Conservation (phyloP, 1,140 invertebrate species). For the Trichonephila inaurata region DNA sequence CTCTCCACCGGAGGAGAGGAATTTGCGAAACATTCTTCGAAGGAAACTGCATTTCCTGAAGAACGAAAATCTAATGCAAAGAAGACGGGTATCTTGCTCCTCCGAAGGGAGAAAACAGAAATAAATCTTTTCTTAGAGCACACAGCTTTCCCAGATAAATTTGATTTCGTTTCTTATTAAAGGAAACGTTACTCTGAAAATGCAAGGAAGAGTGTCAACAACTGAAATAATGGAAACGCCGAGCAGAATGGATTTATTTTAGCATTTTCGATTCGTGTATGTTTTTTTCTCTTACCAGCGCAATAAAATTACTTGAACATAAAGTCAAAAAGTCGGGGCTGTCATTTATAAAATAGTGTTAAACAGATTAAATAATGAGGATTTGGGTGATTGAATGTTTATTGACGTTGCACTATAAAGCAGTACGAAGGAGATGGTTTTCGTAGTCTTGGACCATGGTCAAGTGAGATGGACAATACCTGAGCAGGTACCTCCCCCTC, state of each 20-base stretch:
- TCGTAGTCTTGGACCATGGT: too few relatives aligned
- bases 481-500: too few relatives aligned
- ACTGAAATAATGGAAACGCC: not conserved
- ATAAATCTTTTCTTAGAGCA: not conserved
- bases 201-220: not conserved
- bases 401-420: too few relatives aligned
- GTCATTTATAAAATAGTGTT: too few relatives aligned
- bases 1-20: not conserved
- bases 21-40: conserved; percentile 29
- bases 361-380: too few relatives aligned
- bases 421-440: too few relatives aligned
- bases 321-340: too few relatives aligned
- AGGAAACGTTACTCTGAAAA: not conserved
- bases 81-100: not conserved
- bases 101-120: not conserved
- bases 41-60: conserved; percentile 17
- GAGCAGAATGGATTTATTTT: not conserved
- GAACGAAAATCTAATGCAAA: conserved; percentile 30
- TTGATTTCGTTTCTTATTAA: not conserved
- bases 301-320: too few relatives aligned
- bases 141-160: not conserved
- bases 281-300: not conserved
- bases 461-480: too few relatives aligned
- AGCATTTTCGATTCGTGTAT: not conserved
- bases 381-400: too few relatives aligned